Evolutionary conservation across 2,888 invertebrate genomes (phyloP), one percentile per base, ranked within the genome.

Genomic region (Allacma fusca): DNA sequence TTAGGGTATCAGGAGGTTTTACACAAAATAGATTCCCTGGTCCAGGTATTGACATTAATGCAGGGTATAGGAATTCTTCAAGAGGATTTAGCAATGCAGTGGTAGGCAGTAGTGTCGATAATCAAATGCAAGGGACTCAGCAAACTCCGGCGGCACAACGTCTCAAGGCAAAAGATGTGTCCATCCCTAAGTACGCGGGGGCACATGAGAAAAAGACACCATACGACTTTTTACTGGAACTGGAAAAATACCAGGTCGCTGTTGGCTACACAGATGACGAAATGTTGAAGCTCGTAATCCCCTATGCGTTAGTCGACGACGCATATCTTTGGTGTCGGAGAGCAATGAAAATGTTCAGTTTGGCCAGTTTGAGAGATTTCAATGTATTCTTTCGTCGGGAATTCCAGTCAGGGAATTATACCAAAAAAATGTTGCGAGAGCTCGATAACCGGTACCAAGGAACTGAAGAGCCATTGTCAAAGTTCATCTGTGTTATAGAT

Each of bases 331-430:
- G 81, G 81, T 78, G 71, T 34, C 43, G 76, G 5, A 5, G 40
- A 40, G 40, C 13, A 40, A 5, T 40, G 40, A 40, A 40, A 40
- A 40, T 40, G 40, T 40, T 9, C 13, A 13, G 7, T 50, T 40
- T 40, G 5, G 12, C n/a, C 1, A 28, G 13, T n/a, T 78, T 64
- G 62, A n/a, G 62, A 1, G 75, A 78, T 40, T 81, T 81, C 28
- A 76, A 71, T 40, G 0, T 16, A 9, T 16, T 72, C 13, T 34
- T 81, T 4, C 70, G 81, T 1, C 2, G 7, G 2, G 79, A 79
- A 68, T 81, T 78, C 65, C 79, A 81, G 57, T 71, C 79, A 1
- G 59, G 79, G 0, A 78, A 78, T 5, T 81, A 81, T 44, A 12
- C 28, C 7, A 77, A 70, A 2, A 75, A 79, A 26, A 29, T 81